phyloP scores from a whole-genome alignment of 1,140 invertebrate genomes.

The Apocrypta bakeri region DNA sequence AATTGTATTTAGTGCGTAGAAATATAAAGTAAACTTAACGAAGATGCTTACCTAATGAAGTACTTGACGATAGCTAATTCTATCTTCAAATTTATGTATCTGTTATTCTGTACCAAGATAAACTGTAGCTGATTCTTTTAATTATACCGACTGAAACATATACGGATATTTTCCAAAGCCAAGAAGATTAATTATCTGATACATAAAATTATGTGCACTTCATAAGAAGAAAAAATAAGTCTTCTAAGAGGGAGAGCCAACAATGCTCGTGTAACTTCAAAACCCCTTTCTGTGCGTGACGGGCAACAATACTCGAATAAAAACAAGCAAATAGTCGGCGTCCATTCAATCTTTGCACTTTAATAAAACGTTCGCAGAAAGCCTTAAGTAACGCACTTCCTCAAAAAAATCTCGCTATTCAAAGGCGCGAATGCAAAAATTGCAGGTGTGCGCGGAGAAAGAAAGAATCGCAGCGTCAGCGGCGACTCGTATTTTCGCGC shows the following conservation, averaged over 20 bases:
- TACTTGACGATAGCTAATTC: too few species aligned
- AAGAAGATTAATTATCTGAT: too few species aligned
- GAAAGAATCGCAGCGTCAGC: constrained; percentile 54
- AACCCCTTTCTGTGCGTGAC: neutral
- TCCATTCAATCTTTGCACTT: neutral
- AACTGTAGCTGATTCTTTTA: too few species aligned
- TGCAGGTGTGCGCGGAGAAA: constrained; percentile 52
- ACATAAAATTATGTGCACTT: too few species aligned
- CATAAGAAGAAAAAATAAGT: too few species aligned
- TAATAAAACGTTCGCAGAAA: constrained; percentile 32
- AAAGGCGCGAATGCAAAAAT: neutral
- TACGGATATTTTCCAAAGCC: too few species aligned
- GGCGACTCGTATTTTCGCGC: constrained; percentile 33
- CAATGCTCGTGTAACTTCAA: neutral
- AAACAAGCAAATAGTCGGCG: neutral
- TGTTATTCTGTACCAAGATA: too few species aligned
- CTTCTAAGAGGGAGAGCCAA: neutral
- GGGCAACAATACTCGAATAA: neutral
- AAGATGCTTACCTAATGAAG: too few species aligned
- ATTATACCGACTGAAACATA: too few species aligned
- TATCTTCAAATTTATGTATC: too few species aligned
- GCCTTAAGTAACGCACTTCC: constrained; percentile 2
- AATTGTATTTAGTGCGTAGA: too few species aligned
- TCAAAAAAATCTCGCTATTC: neutral
- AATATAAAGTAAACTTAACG: too few species aligned